These are phyloP conservation scores for Platorchestia sp. DNA, from an alignment of 1,140 invertebrate genomes.

Conservation along the genomic window DNA sequence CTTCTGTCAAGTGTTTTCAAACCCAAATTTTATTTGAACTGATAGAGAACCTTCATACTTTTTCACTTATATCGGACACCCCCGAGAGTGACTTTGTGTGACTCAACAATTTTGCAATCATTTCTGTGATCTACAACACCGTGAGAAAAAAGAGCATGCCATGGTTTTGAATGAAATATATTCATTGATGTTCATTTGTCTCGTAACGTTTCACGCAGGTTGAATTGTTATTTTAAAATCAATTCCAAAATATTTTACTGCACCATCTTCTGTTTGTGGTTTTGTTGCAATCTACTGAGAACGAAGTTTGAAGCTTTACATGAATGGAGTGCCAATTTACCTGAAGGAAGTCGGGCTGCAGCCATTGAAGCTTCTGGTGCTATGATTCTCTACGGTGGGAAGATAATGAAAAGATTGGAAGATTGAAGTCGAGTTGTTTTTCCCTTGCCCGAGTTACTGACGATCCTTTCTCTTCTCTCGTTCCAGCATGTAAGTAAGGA, in stretches of 20 bases:
- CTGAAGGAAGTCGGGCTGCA: background rate
- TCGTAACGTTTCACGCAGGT: background rate
- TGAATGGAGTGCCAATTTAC: background rate
- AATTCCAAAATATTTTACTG: background rate
- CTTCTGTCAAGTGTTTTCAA: background rate
- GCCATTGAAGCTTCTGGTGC: background rate
- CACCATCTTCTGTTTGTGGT: background rate
- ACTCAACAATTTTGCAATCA: background rate
- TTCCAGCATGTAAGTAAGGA: conserved; percentile 52
- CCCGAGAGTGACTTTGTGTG: background rate
- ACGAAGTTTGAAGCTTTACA: background rate
- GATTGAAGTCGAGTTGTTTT: conserved; percentile 17
- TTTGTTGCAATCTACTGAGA: background rate
- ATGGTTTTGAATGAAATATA: background rate
- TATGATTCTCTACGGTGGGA: background rate
- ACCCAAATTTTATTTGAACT: background rate
- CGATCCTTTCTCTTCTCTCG: conserved; percentile 38
- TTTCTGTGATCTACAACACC: background rate
- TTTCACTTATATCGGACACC: background rate
- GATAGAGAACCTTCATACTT: background rate
- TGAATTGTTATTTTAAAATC: background rate
- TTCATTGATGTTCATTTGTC: background rate
- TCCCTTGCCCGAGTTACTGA: conserved; percentile 5
- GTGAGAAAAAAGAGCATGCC: background rate
- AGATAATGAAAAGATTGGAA: background rate